Evolutionary conservation across 2,113 vertebrate species (phyloP).

Genomic region (Toxostoma redivivum): DNA sequence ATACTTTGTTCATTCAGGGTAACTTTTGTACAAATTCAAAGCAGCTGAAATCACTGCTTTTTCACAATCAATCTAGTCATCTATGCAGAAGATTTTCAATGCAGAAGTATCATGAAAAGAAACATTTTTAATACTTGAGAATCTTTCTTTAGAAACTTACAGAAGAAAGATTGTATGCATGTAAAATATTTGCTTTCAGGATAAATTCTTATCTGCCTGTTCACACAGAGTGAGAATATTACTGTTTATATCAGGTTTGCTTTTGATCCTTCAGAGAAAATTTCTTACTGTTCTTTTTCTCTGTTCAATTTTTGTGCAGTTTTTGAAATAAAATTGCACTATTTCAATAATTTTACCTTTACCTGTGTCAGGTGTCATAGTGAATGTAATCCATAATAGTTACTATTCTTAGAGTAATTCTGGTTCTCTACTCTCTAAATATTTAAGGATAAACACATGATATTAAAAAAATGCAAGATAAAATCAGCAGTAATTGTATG

Average conservation of each 20-base stretch:
- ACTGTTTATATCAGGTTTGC: not conserved
- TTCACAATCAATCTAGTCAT: not conserved
- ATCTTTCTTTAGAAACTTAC: not conserved
- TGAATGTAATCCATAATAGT: not conserved
- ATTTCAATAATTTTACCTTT: not conserved
- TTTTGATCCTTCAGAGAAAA: not conserved
- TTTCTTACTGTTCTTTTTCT: not conserved
- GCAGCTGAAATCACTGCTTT: not conserved
- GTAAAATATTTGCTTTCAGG: not conserved
- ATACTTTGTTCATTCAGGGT: not conserved
- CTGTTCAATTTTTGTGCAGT: not conserved
- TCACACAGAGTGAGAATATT: not conserved
- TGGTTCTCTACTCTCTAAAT: not conserved
- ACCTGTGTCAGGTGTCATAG: not conserved
- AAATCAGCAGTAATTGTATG: not conserved
- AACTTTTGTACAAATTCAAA: not conserved
- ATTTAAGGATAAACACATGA: not conserved
- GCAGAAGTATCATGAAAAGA: not conserved
- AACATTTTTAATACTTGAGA: not conserved
- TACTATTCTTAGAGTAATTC: not conserved
- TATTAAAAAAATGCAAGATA: not conserved
- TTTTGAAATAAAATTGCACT: not conserved
- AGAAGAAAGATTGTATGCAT: not conserved
- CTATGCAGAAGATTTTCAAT: not conserved
- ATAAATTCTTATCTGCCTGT: not conserved